phyloP scores from a whole-genome alignment of 1,140 invertebrate genomes.

The Apis laboriosa region DNA sequence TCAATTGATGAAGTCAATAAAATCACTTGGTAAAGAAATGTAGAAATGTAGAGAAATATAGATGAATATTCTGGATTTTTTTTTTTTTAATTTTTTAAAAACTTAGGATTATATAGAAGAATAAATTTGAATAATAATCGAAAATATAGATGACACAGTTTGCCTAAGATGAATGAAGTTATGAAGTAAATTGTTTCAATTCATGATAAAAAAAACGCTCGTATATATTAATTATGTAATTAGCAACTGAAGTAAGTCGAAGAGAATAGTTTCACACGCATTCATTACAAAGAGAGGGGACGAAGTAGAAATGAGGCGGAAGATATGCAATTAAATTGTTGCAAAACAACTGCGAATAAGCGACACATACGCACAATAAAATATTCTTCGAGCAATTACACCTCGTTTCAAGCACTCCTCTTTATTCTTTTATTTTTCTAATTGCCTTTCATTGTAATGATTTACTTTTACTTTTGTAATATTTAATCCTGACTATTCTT shows the following conservation, averaged over 20 bases:
- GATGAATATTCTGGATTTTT: neutral
- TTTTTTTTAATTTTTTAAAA: neutral
- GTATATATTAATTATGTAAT: slow-evolving; percentile 9
- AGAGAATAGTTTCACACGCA: slow-evolving; percentile 12
- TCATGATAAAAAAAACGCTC: neutral
- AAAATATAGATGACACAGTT: no score
- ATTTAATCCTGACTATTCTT: neutral
- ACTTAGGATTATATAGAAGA: no score
- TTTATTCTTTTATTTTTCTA: neutral
- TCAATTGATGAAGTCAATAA: neutral
- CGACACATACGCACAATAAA: slow-evolving; percentile 2
- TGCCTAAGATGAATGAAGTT: no score
- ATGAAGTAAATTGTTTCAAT: neutral
- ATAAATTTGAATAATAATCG: no score
- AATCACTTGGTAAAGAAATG: no score
- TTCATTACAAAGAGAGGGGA: neutral
- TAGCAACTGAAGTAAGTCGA: neutral
- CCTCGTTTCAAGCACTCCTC: neutral
- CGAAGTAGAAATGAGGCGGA: slow-evolving; percentile 41
- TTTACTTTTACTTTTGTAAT: neutral
- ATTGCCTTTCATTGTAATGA: neutral
- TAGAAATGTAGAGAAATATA: no score
- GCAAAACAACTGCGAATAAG: slow-evolving; percentile 12
- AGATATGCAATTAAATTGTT: slow-evolving; percentile 41
- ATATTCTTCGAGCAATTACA: slow-evolving; percentile 22